Base-by-base conservation (phyloP, 2,797 vertebrate genomes). In the Poliocrania exsul region DNA sequence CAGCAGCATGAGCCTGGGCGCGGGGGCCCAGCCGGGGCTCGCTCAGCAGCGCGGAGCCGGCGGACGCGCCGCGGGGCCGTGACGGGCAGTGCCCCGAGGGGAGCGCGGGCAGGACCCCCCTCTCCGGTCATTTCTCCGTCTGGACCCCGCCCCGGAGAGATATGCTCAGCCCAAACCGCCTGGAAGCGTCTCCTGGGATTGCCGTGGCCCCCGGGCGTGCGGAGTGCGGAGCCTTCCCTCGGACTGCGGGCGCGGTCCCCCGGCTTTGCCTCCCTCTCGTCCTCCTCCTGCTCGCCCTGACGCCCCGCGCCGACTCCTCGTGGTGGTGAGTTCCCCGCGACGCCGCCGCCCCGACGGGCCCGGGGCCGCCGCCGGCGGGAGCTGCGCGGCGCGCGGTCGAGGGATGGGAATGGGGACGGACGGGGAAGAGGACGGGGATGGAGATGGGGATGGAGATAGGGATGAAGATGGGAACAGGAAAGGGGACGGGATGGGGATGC, bases 301-400 rank as follows among this genome's bases (percentile, higher is more conserved):
- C 99, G 29, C 99, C 99, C 50, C 98, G 98, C 61, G 99, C 98
- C 78, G 98, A 99, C 82, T 99, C 98, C 50, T 99, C 99, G 64
- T 99, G 99, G 99, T 99, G 99, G 99, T 99, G 97, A 98, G 99
- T 98, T 16, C 74, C 15, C 80, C 35, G 40, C 73, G 11, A 26
- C 50, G 73, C 23, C n/a, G 29, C 38, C 8, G 53, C 65, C 61
- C 75, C 75, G 81, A 71, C 71, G 71, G 77, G 19, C 12, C 66
- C 58, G n/a, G 80, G 69, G 53, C 29, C n/a, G 5, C 62, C 14
- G 53, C 70, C 53, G 33, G 60, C 23, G 33, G 50, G 66, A 74
- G 49, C 29, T 33, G 46, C 29, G 40, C 14, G 51, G 75, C 47
- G 57, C 51, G 44, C 58, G 69, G 78, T 10, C 35, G 49, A 11